Evolutionary conservation across 2,797 vertebrate genomes (phyloP).

Genomic region (Miichthys miiuy): DNA sequence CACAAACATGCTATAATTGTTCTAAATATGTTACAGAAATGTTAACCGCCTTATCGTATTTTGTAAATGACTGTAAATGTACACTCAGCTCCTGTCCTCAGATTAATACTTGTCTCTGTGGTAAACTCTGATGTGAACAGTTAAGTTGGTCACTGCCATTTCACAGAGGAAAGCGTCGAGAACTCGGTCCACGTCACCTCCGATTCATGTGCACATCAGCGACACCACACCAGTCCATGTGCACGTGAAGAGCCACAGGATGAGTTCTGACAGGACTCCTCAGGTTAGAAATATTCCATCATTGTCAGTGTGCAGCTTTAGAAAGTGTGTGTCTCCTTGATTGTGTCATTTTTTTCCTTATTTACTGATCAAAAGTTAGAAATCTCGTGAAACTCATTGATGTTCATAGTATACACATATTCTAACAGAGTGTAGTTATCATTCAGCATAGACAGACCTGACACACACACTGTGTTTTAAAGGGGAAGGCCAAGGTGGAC

Average conservation of each 20-base stretch:
- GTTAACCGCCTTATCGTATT: no score
- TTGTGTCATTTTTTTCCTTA: not conserved
- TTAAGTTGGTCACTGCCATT: not conserved
- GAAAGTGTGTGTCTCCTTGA: not conserved
- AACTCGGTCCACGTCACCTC: constrained; percentile 89
- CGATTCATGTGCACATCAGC: constrained; percentile 92
- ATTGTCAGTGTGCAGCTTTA: not conserved
- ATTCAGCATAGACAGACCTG: not conserved
- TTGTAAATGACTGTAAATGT: not conserved
- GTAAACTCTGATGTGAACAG: not conserved
- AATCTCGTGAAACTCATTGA: not conserved
- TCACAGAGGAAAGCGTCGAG: constrained; percentile 88
- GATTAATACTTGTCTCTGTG: not conserved
- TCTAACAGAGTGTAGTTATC: not conserved
- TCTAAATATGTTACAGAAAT: not conserved
- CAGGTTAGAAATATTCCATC: constrained; percentile 82
- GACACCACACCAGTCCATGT: constrained; percentile 92
- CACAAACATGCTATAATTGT: not conserved
- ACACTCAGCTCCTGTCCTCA: not conserved
- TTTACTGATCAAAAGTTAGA: not conserved
- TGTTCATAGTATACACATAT: not conserved
- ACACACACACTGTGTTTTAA: constrained; percentile 18
- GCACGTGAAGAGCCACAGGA: constrained; percentile 90
- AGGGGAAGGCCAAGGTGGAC: constrained; percentile 82
- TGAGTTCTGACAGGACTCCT: constrained; percentile 77